These are phyloP conservation scores for Bovichtus diacanthus DNA, from an alignment of 2,797 vertebrate genomes.

Conservation along the genomic window DNA sequence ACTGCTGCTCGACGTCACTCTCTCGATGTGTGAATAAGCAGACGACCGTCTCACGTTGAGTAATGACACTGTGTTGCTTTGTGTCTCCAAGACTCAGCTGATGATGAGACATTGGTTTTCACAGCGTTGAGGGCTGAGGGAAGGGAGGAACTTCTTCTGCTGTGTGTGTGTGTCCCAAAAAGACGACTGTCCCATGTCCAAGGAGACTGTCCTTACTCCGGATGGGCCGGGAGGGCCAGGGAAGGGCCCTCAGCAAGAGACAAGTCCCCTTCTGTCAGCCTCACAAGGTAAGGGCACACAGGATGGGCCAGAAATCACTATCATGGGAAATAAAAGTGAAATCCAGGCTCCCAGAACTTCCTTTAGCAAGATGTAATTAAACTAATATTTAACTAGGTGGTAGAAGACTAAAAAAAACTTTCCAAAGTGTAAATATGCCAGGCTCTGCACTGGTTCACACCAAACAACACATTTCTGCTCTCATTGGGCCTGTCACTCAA, in stretches of 20 bases:
- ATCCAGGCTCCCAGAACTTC: background rate
- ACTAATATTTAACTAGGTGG: slow-evolving; percentile 2
- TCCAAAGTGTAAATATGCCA: background rate
- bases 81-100: slow-evolving; percentile 43
- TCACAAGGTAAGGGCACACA: slow-evolving; percentile 74
- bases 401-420: background rate
- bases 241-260: slow-evolving; percentile 81
- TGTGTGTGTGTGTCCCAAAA: slow-evolving; percentile 50
- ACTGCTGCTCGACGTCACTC: slow-evolving; percentile 78
- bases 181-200: slow-evolving; percentile 94
- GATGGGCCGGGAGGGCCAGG: slow-evolving; percentile 89
- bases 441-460: background rate
- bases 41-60: slow-evolving; percentile 33
- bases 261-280: slow-evolving; percentile 69
- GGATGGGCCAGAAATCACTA: background rate
- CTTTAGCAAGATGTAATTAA: background rate
- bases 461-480: background rate
- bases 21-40: slow-evolving; percentile 49
- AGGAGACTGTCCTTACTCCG: slow-evolving; percentile 87
- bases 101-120: slow-evolving; percentile 58
- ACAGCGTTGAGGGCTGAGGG: slow-evolving; percentile 77
- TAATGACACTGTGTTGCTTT: slow-evolving; percentile 39
- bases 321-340: background rate
- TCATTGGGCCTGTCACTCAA: background rate
- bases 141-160: slow-evolving; percentile 57